Evolutionary conservation across 2,888 invertebrate genomes (phyloP), one percentile per base, ranked within the genome.

Genomic region (Lacanobia wlatinum): DNA sequence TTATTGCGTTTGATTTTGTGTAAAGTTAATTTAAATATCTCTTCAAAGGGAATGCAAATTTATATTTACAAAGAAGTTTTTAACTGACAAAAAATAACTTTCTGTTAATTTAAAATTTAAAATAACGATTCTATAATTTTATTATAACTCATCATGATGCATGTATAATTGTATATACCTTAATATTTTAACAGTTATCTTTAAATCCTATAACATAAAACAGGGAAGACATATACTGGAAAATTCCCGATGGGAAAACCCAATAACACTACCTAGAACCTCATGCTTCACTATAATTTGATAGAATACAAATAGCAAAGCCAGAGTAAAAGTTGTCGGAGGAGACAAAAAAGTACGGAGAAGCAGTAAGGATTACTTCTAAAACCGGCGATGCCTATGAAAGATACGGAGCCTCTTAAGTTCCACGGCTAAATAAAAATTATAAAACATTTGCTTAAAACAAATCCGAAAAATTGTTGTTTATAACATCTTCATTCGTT

Each of bases 1-100:
- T 46, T 48, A 38, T 7, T 50, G 38, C n/a, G 23, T 74, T 53
- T 55, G 34, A 58, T 58, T 68, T 64, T 70, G 40, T 34, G 10
- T 53, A 55, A 75, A 56, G n/a, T 7, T 58, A 50, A 48, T 23
- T 40, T 40, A 4, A 16, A 43, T 72, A 55, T 34, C 10, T 40
- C 28, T 1, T 34, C 43, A 50, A 48, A 43, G 14, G 21, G 46
- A 71, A 53, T 50, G 12, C 12, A 10, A 48, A 48, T 59, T 1
- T 38, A 46, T 14, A 34, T 53, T 23, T 12, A 28, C 10, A 65
- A 16, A 55, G 14, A n/a, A 53, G 4, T 21, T 38, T 38, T 16
- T 16, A n/a, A 52, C 16, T 16, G 46, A 46, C 5, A 46, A 14
- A 46, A 34, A 34, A 5, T 34, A 34, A 5, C 6, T 34, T 34